Base-by-base conservation (phyloP, 2,113 vertebrate species). In the Hydropotes inermis region DNA sequence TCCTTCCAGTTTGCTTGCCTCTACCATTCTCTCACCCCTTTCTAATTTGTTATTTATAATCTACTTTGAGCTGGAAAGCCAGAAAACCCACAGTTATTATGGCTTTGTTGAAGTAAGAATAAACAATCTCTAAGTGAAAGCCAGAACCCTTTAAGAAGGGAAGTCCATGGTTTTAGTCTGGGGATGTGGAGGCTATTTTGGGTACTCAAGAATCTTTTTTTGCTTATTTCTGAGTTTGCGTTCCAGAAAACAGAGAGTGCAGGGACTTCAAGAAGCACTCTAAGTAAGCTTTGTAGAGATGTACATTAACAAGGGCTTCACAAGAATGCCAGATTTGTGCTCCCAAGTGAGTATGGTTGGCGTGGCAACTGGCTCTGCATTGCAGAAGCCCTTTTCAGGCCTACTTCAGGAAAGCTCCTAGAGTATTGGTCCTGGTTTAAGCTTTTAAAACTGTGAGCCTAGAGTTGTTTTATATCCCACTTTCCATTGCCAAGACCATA, bases 161-260 rank as follows among this genome's bases (percentile, higher is more conserved):
- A 95, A 92, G 96, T 85, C 85, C 52, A 52, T 64, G 45, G 81
- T 76, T 87, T 70, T 82, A 61, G 91, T 96, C 79, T 28, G 58
- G 85, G 74, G 91, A 87, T 45, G n/a, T 45, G 58, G 17, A 70
- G 96, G 39, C 57, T 95, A 97, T 96, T 97, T 95, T 87, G 86
- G 52, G 64, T 87, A 57, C 45, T 36, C 57, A 21, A 91, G 61
- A 33, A 79, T 47, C 16, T 74, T 58, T 83, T 83, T 93, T 61
- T 64, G 45, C 93, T 97, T 94, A 88, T 67, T 97, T 97, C 23
- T 94, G 52, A 93, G 82, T 95, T 93, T 97, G 85, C 52, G 82
- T 93, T 95, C 92, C 93, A 94, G 47, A 61, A 47, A 97, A 74
- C 86, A 97, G 89, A 94, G 85, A 54, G 74, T 90, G 28, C 95